phyloP scores from a whole-genome alignment of 2,888 invertebrate species.

The Acanthosepion lycidas region DNA sequence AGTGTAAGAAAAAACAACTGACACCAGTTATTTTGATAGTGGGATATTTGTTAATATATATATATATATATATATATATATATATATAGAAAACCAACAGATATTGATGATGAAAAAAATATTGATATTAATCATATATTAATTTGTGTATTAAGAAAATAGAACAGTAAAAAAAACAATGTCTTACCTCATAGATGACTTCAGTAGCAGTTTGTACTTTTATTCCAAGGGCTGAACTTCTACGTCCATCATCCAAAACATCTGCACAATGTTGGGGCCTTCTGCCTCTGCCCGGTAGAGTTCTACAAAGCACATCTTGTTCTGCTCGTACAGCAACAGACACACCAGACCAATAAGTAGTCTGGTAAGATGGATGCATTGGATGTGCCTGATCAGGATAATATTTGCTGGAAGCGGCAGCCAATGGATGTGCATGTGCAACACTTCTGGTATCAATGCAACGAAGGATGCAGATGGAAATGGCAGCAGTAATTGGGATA shows the following conservation, averaged over 20 bases:
- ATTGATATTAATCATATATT: no score
- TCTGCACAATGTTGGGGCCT: background rate
- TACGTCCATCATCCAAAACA: background rate
- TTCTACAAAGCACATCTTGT: background rate
- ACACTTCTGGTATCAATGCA: conserved; percentile 2
- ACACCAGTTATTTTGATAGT: no score
- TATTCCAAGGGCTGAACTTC: background rate
- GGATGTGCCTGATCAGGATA: background rate
- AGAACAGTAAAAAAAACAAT: background rate
- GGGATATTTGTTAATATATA: no score
- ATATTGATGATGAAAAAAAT: no score
- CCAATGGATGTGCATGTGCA: background rate
- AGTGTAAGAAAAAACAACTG: no score
- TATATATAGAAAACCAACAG: no score
- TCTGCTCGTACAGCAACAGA: background rate
- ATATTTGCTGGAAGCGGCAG: background rate
- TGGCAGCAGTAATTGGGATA: background rate
- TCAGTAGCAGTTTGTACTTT: background rate
- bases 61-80: no score
- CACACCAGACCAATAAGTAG: background rate
- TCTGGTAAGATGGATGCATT: background rate
- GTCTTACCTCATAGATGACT: background rate
- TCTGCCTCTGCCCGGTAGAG: background rate
- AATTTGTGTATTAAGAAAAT: no score
- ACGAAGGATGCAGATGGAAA: background rate